phyloP scores from a whole-genome alignment of 2,113 vertebrate species.

The Apodemus sylvaticus region DNA sequence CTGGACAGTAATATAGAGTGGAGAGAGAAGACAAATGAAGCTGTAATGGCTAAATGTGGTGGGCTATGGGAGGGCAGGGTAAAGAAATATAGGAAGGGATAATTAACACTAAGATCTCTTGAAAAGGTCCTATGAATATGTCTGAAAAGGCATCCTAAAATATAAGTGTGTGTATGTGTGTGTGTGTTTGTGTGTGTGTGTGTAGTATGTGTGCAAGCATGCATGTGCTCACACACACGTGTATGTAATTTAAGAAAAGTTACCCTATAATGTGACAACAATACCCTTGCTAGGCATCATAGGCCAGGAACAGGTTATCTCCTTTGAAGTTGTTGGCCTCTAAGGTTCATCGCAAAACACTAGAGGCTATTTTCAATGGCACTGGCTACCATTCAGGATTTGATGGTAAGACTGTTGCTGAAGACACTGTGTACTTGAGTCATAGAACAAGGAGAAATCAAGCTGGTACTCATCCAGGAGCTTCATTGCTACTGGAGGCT shows the following conservation, averaged over 20 bases:
- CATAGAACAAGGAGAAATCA: background rate
- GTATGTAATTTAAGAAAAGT: background rate
- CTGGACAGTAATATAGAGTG: background rate
- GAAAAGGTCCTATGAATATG: background rate
- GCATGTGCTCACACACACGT: too few species aligned
- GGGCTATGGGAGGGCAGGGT: background rate
- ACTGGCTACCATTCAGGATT: background rate
- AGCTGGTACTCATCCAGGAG: background rate
- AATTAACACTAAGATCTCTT: background rate
- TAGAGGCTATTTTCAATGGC: background rate
- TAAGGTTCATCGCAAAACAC: background rate
- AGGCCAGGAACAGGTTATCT: background rate
- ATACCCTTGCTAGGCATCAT: background rate
- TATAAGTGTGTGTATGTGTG: background rate
- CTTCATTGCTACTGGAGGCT: background rate
- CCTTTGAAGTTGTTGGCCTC: background rate
- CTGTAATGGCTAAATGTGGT: background rate
- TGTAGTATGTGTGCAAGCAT: background rate
- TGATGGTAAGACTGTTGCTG: background rate
- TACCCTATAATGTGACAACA: background rate
- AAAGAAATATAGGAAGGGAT: background rate
- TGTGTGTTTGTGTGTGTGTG: background rate
- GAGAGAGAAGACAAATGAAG: background rate
- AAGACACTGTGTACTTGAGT: background rate
- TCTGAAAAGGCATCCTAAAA: background rate